A percentile compares a stretch with the other conserved stretches of the same genome.
phyloP scores from a whole-genome alignment of 2,797 vertebrate species.

The Leptoclinus maculatus region DNA sequence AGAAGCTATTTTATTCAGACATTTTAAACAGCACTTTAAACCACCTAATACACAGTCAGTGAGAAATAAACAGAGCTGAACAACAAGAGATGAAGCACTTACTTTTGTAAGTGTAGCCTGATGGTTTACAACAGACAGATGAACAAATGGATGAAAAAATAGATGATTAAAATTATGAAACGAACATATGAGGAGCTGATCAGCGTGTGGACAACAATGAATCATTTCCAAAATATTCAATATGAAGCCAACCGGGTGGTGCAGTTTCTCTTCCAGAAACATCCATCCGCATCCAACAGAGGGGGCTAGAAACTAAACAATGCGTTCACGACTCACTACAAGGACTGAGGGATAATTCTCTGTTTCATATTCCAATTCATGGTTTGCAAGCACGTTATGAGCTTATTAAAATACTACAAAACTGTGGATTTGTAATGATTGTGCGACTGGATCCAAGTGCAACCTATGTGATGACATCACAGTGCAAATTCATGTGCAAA shows the following conservation, averaged over 20 bases:
- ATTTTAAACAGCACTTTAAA: constrained; percentile 17
- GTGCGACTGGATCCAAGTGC: not conserved
- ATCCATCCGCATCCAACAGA: constrained; percentile 71
- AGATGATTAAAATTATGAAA: constrained; percentile 59
- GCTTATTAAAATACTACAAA: not conserved
- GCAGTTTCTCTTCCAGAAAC: not conserved
- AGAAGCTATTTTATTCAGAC: not conserved
- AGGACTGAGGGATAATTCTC: constrained; percentile 3
- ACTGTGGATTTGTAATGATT: not conserved
- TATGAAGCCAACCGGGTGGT: not conserved
- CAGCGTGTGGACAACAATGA: constrained; percentile 30
- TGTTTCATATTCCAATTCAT: constrained; percentile 11
- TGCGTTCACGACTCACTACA: not conserved
- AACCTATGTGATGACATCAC: constrained; percentile 3
- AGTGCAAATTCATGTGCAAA: constrained; percentile 10
- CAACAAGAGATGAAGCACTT: constrained; percentile 81
- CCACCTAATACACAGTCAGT: not conserved
- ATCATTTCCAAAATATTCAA: not conserved
- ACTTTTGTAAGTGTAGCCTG: constrained; percentile 89
- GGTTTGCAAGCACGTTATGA: constrained; percentile 15
- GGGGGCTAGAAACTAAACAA: constrained; percentile 73
- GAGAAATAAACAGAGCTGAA: constrained; percentile 3
- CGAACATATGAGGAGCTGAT: constrained; percentile 37
- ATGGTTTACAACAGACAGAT: constrained; percentile 82
- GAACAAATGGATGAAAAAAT: constrained; percentile 70